Evolutionary conservation across 2,113 vertebrate species (phyloP).

Genomic region (Gambusia affinis): DNA sequence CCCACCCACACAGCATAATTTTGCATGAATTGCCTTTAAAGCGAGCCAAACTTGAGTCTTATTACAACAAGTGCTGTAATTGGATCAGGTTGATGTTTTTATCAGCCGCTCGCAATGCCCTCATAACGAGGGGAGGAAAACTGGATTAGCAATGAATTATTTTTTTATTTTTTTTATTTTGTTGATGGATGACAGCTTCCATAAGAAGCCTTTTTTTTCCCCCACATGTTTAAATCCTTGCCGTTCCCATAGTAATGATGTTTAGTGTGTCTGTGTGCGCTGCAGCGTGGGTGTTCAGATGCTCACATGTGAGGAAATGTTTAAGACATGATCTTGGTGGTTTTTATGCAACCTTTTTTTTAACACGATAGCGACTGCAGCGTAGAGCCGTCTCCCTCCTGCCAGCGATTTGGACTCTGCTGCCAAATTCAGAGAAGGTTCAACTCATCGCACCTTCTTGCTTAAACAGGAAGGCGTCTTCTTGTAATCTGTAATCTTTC

Average conservation of each 20-base stretch:
- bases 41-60: slow-evolving; percentile 68
- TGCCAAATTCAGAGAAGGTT: slow-evolving; percentile 68
- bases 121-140: slow-evolving; percentile 62
- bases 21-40: slow-evolving; percentile 61
- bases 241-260: slow-evolving; percentile 76
- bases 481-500: slow-evolving; percentile 35
- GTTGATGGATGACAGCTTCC: slow-evolving; percentile 76
- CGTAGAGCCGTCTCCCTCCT: slow-evolving; percentile 66
- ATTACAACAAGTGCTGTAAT: slow-evolving; percentile 74
- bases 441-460: slow-evolving; percentile 54
- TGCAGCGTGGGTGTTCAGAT: slow-evolving; percentile 74
- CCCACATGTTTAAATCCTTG: slow-evolving; percentile 64
- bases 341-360: slow-evolving; percentile 68
- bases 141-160: slow-evolving; percentile 74
- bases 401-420: slow-evolving; percentile 52
- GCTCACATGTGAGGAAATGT: slow-evolving; percentile 78
- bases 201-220: slow-evolving; percentile 71
- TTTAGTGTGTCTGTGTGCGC: slow-evolving; percentile 60
- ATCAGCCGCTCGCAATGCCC: slow-evolving; percentile 74
- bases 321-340: slow-evolving; percentile 74
- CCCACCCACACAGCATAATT: slow-evolving; percentile 48
- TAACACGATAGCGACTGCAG: slow-evolving; percentile 62
- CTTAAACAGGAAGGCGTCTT: slow-evolving; percentile 38
- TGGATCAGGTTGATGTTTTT: slow-evolving; percentile 78
- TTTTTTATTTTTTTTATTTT: slow-evolving; percentile 50